Conservation (phyloP, 2,888 invertebrate genomes). For the Leucozona laternaria region DNA sequence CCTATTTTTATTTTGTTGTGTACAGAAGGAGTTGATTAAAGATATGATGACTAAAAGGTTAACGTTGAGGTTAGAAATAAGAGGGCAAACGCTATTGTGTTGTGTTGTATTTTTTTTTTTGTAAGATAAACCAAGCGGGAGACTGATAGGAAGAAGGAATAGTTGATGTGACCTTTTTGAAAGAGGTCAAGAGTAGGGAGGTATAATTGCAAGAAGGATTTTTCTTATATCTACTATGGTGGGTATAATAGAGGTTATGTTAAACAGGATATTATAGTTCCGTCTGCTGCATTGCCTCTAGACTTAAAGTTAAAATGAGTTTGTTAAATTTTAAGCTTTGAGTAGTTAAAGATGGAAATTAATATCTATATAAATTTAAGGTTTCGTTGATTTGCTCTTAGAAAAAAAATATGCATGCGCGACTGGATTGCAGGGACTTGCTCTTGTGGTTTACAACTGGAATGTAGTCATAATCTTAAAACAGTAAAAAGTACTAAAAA, state of each 20-base stretch:
- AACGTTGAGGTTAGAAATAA: slow-evolving; percentile 33
- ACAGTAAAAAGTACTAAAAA: no score
- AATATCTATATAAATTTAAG: neutral
- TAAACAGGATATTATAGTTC: slow-evolving; percentile 7
- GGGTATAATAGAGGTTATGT: neutral
- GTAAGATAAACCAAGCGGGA: neutral
- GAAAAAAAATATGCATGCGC: no score
- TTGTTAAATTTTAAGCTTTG: neutral
- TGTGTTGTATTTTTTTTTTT: slow-evolving; percentile 1
- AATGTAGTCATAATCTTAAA: no score
- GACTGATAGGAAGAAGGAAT: neutral
- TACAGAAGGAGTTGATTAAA: slow-evolving; percentile 57
- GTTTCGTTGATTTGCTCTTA: no score
- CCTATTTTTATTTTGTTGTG: slow-evolving; percentile 1
- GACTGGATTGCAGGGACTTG: no score
- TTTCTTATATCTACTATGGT: neutral
- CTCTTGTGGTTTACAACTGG: no score
- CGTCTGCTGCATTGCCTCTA: neutral
- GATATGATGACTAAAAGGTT: slow-evolving; percentile 51
- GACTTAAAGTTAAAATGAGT: neutral
- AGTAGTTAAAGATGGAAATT: neutral
- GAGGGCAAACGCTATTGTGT: slow-evolving; percentile 17
- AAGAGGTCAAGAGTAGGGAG: slow-evolving; percentile 43
- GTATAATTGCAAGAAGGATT: slow-evolving; percentile 11
- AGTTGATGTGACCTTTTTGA: slow-evolving; percentile 28